Evolutionary conservation across 2,797 vertebrate species (phyloP), one percentile per base, ranked within the genome.

Genomic region (Chrosomus eos): DNA sequence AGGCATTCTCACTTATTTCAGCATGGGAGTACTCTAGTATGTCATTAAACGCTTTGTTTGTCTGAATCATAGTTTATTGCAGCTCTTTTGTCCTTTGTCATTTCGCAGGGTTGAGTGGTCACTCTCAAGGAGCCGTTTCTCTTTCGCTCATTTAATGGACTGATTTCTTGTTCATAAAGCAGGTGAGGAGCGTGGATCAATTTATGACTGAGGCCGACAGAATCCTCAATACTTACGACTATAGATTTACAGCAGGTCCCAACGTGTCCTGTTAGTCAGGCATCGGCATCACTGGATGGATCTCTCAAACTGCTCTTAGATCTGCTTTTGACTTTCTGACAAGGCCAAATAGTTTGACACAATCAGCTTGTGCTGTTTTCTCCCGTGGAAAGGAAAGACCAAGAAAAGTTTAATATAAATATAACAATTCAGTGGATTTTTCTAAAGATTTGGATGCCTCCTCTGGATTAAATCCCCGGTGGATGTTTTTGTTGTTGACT

Each of bases 81-180:
- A 0, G 36, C n/a, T 66, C 73, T 55, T 81, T 83, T 68, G 82
- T 76, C 73, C 73, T 83, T 76, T 58, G 62, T 77, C 72, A 58
- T 83, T 83, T 68, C 11, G 5, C n/a, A 76, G 11, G 62, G 82
- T 31, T 55, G 73, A 76, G 45, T 43, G 72, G 45, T 81, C 78
- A 77, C 71, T 83, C 82, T 64, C 66, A 64, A 87, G 60, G 82
- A 75, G 40, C 71, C 72, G 6, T 51, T 68, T 77, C 78, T 51
- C 72, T 53, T 81, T 87, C 66, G 67, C 75, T 84, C 82, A 71
- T 87, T 84, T 81, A 80, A 31, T 21, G 45, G 51, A 83, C 11
- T 21, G 51, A 73, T 84, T 82, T 76, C 70, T 81, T 38, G 48
- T 79, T 76, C 78, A 81, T 84, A 84, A 87, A 87, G 86, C 66